phyloP scores from a whole-genome alignment of 2,888 invertebrate genomes.

The Petrolisthes cinctipes region DNA sequence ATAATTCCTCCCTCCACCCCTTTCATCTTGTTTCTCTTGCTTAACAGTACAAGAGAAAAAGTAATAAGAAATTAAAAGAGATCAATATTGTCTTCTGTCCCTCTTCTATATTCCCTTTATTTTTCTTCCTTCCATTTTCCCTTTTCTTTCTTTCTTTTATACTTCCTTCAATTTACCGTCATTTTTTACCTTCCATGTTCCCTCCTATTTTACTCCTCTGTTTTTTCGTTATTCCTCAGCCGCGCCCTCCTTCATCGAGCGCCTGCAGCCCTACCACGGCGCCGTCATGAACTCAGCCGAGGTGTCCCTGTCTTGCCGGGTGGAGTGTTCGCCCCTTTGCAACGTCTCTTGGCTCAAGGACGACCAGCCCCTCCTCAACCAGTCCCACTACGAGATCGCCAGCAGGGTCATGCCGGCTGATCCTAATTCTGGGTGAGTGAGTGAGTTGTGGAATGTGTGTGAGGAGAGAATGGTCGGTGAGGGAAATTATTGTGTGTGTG shows the following conservation, averaged over 20 bases:
- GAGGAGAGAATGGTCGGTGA: background rate
- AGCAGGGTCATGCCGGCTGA: slow-evolving; percentile 55
- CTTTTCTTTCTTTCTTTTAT: no score
- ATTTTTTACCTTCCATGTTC: background rate
- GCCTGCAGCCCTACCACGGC: slow-evolving; percentile 86
- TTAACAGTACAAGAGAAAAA: no score
- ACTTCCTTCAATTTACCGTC: background rate
- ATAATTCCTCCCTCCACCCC: no score
- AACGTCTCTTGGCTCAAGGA: slow-evolving; percentile 88
- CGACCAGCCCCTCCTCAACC: slow-evolving; percentile 70
- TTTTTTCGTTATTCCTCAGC: slow-evolving; percentile 73
- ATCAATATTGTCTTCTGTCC: no score
- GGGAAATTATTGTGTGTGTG: background rate
- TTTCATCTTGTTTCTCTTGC: no score
- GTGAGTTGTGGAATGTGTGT: background rate
- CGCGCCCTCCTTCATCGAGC: slow-evolving; percentile 88
- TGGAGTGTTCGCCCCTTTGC: slow-evolving; percentile 90
- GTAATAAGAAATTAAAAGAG: no score
- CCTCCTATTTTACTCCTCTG: background rate
- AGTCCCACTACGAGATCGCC: slow-evolving; percentile 66
- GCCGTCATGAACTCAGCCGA: slow-evolving; percentile 75
- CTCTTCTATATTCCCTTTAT: no score
- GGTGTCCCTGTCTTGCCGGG: slow-evolving; percentile 83
- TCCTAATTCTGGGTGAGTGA: slow-evolving; percentile 60
- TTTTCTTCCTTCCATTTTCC: no score